Base-by-base conservation (phyloP, 2,797 vertebrate species). In the Acanthurus lineatus region DNA sequence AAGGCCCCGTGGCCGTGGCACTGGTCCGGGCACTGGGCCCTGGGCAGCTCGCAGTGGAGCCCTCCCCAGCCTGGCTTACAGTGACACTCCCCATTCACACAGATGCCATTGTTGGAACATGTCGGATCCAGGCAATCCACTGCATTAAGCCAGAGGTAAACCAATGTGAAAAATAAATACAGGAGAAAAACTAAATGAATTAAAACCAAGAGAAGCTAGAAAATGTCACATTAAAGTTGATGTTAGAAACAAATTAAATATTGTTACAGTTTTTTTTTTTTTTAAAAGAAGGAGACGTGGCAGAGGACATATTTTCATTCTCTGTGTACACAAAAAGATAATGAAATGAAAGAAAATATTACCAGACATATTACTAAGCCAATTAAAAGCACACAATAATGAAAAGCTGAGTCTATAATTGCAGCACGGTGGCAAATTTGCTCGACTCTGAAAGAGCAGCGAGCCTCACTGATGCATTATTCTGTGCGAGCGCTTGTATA, bases 1-100 rank as follows among this genome's bases (percentile, higher is more conserved):
- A 97, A 99, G n/a, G 98, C 96, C n/a, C 98, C 98, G 0, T 99
- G 98, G 32, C 98, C 97, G 0, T 98, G 98, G 87, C 98, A 99
- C 93, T 99, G 98, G 77, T 99, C 98, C 0, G 98, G 98, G 90
- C 98, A 99, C 90, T 99, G 98, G 17, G 97, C 96, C 82, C 98
- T 87, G 14, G 97, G 97, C 80, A 99, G 95, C 93, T 99, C 97
- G 44, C 98, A 99, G 72, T 94, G 97, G 38, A 96, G 94, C n/a
- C 98, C 98, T 9, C 97, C 98, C 98, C 98, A 99, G 42, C 98
- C 98, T 0, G 98, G 97, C 92, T 97, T 98, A 93, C 98, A 99
- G 82, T 99, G 97, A 71, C 98, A 99, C 78, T 99, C 98, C 61
- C 97, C 98, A 2, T 96, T 97, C 89, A 99, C 96, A 76, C 98